Evolutionary conservation across 2,797 vertebrate genomes (phyloP).

Genomic region (Channallabes apus): DNA sequence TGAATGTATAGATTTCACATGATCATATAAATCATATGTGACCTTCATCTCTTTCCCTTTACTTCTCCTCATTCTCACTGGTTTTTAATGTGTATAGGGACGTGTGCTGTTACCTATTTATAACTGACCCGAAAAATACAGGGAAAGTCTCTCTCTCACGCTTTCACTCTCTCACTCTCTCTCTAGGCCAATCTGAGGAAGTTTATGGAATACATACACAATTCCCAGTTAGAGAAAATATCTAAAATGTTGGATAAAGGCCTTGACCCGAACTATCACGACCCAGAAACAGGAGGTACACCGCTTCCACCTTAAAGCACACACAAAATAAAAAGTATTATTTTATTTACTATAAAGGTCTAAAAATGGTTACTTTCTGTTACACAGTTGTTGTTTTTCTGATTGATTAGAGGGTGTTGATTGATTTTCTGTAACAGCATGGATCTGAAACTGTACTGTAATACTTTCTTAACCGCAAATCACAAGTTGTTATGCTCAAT

Average conservation of each 20-base stretch:
- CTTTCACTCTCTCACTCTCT: conserved; percentile 32
- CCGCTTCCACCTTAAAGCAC: conserved; percentile 31
- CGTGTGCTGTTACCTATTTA: conserved; percentile 76
- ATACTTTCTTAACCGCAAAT: not conserved
- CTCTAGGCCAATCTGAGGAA: conserved; percentile 86
- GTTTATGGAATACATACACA: conserved; percentile 90
- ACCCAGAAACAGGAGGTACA: conserved; percentile 88
- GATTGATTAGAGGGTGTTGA: not conserved
- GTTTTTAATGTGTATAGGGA: conserved; percentile 63
- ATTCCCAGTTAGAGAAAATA: conserved; percentile 86
- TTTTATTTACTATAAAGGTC: not conserved
- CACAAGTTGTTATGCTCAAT: not conserved
- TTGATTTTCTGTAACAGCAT: not conserved
- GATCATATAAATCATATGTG: not conserved
- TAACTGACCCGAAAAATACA: conserved; percentile 70
- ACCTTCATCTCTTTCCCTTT: conserved; percentile 31
- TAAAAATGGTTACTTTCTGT: not conserved
- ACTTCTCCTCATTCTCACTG: conserved; percentile 49
- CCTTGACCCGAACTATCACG: conserved; percentile 94
- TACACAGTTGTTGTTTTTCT: not conserved
- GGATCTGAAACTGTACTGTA: not conserved
- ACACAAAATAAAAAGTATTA: not conserved
- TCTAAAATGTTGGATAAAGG: conserved; percentile 89
- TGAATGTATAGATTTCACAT: not conserved
- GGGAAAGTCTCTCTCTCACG: conserved; percentile 49